A percentile compares a stretch with the other conserved stretches of the same genome.
These are phyloP conservation scores for Drosophila azteca DNA, from an alignment of 1,140 invertebrate species.

Conservation along the genomic window DNA sequence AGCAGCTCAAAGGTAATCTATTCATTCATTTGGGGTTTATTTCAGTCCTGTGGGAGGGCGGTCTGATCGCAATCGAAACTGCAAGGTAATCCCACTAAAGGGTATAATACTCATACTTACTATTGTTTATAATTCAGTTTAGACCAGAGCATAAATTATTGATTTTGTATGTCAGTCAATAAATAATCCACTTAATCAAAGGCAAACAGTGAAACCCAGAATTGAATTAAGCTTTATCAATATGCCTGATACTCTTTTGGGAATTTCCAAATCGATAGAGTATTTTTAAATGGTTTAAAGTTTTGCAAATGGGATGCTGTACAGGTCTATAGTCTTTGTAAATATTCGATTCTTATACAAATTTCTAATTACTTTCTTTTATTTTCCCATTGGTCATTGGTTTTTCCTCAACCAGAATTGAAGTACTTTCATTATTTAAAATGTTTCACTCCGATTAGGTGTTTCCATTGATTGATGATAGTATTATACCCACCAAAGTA, in stretches of 20 bases:
- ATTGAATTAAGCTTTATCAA: conserved; percentile 9
- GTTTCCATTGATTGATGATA: conserved; percentile 31
- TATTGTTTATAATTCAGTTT: conserved; percentile 22
- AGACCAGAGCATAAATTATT: conserved; percentile 42
- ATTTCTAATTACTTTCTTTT: too few species aligned
- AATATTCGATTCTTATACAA: too few species aligned
- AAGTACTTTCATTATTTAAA: too few species aligned
- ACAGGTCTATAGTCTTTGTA: too few species aligned
- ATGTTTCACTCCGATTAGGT: conserved; percentile 14
- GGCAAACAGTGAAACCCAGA: conserved; percentile 3
- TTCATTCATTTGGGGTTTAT: conserved; percentile 19
- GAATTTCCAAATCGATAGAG: too few species aligned
- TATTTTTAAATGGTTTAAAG: too few species aligned
- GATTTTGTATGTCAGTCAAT: conserved; percentile 29
- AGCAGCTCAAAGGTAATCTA: conserved; percentile 5
- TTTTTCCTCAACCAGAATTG: too few species aligned
- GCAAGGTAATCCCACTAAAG: conserved; percentile 15
- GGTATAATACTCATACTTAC: conserved; percentile 1
- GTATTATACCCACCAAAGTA: conserved; percentile 35
- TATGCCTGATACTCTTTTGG: conserved; percentile 11
- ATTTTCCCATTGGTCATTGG: too few species aligned
- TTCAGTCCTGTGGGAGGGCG: conserved; percentile 14
- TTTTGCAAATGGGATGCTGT: too few species aligned
- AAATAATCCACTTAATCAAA: conserved; percentile 41
- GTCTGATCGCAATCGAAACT: conserved; percentile 1